Conservation (phyloP, 2,797 vertebrate genomes). For the Synanceia verrucosa region DNA sequence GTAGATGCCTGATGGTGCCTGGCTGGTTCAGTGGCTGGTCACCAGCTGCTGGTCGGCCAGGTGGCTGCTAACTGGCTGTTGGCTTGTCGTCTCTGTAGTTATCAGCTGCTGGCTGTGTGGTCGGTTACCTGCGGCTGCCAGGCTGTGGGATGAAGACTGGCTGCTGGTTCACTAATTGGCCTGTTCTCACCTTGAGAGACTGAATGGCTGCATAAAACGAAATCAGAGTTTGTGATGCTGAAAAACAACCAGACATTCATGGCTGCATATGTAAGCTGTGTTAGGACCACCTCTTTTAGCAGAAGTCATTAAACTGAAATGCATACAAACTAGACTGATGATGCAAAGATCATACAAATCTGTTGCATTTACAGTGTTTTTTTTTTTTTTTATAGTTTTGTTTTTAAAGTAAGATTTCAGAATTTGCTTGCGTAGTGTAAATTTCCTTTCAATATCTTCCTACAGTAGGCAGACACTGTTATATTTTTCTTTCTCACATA, state of each 20-base stretch:
- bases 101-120: slow-evolving; percentile 35
- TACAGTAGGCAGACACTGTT: background rate
- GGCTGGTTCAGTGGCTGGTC: slow-evolving; percentile 39
- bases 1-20: slow-evolving; percentile 37
- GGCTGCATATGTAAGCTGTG: background rate
- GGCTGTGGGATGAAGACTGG: slow-evolving; percentile 16
- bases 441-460: background rate
- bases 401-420: background rate
- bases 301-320: background rate
- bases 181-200: slow-evolving; percentile 19
- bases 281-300: background rate
- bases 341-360: background rate
- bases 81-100: slow-evolving; percentile 29
- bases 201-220: slow-evolving; percentile 4
- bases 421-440: background rate
- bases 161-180: slow-evolving; percentile 33
- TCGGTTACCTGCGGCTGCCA: slow-evolving; percentile 37
- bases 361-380: background rate
- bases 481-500: background rate
- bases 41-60: slow-evolving; percentile 46
- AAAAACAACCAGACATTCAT: background rate
- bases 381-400: too few species aligned
- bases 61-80: slow-evolving; percentile 60
- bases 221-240: slow-evolving; percentile 22
- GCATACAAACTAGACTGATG: background rate